phyloP scores from a whole-genome alignment of 2,888 invertebrate species.

The Trissolcus brochymenae region DNA sequence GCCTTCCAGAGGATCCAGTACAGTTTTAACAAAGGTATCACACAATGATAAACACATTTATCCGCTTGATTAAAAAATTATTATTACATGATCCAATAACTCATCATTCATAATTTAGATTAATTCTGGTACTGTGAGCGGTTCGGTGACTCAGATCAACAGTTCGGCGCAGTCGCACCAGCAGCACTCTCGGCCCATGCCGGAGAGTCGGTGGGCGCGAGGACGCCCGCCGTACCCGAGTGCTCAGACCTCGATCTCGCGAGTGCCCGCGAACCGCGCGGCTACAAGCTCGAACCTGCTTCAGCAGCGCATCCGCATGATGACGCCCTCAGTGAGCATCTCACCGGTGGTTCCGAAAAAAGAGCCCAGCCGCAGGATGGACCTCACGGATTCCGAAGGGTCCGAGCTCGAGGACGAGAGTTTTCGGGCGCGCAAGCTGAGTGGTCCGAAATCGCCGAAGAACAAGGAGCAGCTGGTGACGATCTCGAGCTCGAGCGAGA shows the following conservation, averaged over 20 bases:
- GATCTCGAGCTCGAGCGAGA: constrained; percentile 83
- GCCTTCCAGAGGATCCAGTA: constrained; percentile 72
- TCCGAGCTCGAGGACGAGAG: constrained; percentile 72
- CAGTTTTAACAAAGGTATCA: constrained; percentile 73
- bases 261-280: constrained; percentile 66
- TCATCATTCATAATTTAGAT: constrained; percentile 67
- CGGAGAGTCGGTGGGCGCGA: constrained; percentile 72
- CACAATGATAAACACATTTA: too few species aligned
- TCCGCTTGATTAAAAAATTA: too few species aligned
- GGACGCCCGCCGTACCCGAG: constrained; percentile 66
- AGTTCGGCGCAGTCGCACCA: constrained; percentile 61
- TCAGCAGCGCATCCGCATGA: constrained; percentile 75
- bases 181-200: constrained; percentile 67
- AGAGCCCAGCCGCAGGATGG: constrained; percentile 69
- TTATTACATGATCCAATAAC: too few species aligned
- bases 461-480: constrained; percentile 82
- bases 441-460: constrained; percentile 68
- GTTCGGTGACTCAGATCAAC: constrained; percentile 32
- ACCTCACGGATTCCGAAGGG: constrained; percentile 73
- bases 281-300: constrained; percentile 63
- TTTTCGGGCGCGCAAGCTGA: constrained; percentile 64
- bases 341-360: constrained; percentile 76
- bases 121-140: constrained; percentile 64
- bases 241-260: constrained; percentile 69
- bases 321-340: constrained; percentile 78